Base-by-base conservation (phyloP, 2,113 vertebrate species). In the Sphaerodactylus townsendi region DNA sequence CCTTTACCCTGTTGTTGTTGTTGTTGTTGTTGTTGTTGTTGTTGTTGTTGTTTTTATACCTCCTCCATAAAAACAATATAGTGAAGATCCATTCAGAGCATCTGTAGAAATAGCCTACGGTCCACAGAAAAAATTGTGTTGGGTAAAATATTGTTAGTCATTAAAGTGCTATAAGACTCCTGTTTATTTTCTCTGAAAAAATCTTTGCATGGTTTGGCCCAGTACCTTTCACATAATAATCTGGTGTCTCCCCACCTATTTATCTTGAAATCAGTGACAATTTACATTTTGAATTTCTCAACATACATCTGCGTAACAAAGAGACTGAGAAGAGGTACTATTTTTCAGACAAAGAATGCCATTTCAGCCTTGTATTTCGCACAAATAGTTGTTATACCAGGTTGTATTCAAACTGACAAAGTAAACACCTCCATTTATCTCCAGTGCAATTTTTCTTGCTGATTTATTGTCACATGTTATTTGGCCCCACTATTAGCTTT, bases 401-500 rank as follows among this genome's bases (percentile, higher is more conserved):
- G 44, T 48, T 68, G n/a, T 87, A 19, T 87, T 92, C n/a, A 84
- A 87, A 50, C 2, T 37, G 8, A 91, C 90, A 82, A 75, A 4
- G 23, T 56, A 89, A 90, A 65, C 72, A 28, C 87, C 23, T 86
- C 41, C 6, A 44, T 91, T 88, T 74, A 73, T 85, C 13, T 89
- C 35, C 62, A 68, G 33, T 86, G 25, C 64, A 73, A 79, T 87
- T 93, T 93, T 87, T 87, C 77, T 44, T 87, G 37, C 21, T 76
- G 86, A 83, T 91, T 88, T 91, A 81, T 88, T 91, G 39, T 91
- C 75, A 65, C 5, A 15, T 68, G 33, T 39, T 71, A 41, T 91
- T 85, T 90, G 44, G 37, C 84, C 66, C 91, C 64, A 81, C 44
- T 62, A 69, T 86, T 91, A 92, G 79, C 65, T 46, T 87, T 90